Conservation (phyloP, 2,888 invertebrate genomes). For the Limnephilus rhombicus region DNA sequence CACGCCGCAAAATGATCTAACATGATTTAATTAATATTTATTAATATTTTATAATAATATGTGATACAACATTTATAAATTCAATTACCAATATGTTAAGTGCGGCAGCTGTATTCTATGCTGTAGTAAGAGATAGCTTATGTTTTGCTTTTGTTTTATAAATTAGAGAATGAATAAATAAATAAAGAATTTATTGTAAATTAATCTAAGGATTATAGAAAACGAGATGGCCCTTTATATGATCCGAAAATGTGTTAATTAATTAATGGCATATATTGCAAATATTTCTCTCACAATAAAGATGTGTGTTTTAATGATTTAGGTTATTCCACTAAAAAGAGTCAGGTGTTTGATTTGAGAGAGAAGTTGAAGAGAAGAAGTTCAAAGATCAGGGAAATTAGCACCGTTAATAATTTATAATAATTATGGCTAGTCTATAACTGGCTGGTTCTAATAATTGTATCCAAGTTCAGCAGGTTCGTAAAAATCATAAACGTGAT, state of each 20-base stretch:
- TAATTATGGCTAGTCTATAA: neutral
- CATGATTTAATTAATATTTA: no score
- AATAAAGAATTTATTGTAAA: no score
- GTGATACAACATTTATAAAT: no score
- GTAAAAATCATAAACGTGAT: neutral
- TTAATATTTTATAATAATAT: no score
- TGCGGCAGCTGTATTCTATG: no score
- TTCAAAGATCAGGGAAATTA: slow-evolving; percentile 30
- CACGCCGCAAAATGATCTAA: no score
- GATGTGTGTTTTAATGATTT: neutral
- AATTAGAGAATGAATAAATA: no score
- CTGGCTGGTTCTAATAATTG: neutral
- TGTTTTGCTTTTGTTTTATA: no score
- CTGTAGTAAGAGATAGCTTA: no score
- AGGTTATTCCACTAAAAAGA: slow-evolving; percentile 1
- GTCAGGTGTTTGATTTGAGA: slow-evolving; percentile 7
- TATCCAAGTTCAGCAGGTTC: neutral
- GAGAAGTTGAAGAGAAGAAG: neutral
- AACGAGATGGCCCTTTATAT: neutral
- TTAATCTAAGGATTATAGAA: neutral
- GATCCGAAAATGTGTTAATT: neutral
- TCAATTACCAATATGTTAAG: no score
- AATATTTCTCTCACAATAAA: neutral
- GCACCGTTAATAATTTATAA: slow-evolving; percentile 23
- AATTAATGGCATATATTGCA: neutral